phyloP scores from a whole-genome alignment of 1,140 invertebrate genomes.

The Melanaphis sacchari region DNA sequence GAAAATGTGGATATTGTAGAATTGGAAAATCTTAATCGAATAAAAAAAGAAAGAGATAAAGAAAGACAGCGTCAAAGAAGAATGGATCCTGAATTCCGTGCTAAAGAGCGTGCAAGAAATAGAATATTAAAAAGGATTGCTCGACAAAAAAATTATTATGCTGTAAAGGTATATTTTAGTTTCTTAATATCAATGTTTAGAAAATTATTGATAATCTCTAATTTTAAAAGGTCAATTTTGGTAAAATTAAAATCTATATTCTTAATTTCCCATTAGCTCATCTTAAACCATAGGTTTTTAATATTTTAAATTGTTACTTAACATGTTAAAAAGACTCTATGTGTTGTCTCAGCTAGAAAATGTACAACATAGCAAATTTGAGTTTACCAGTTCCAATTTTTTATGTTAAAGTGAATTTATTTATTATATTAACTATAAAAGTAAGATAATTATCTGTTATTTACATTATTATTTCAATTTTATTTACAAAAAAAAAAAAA shows the following conservation, averaged over 20 bases:
- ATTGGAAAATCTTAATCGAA: background rate
- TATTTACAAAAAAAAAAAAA: no score
- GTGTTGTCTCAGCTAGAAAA: background rate
- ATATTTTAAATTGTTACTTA: background rate
- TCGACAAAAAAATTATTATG: conserved; percentile 28
- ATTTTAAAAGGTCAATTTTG: background rate
- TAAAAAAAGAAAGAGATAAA: conserved; percentile 51
- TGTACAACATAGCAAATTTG: background rate
- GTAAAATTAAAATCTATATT: background rate
- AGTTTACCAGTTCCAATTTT: background rate
- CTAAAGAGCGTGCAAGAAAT: conserved; percentile 44
- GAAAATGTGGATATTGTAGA: no score
- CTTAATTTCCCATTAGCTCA: background rate
- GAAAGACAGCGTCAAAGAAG: conserved; percentile 44
- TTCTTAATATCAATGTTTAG: background rate
- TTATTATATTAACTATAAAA: no score
- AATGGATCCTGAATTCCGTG: conserved; percentile 44
- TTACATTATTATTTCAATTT: no score
- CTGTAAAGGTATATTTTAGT: background rate
- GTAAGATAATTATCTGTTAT: no score
- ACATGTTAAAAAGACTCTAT: background rate
- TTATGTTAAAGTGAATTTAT: no score
- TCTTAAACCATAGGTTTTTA: background rate
- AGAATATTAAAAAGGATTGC: conserved; percentile 41
- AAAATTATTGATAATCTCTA: background rate